Base-by-base conservation (phyloP, 2,797 vertebrate species). In the Neosilurus mollespiculum region DNA sequence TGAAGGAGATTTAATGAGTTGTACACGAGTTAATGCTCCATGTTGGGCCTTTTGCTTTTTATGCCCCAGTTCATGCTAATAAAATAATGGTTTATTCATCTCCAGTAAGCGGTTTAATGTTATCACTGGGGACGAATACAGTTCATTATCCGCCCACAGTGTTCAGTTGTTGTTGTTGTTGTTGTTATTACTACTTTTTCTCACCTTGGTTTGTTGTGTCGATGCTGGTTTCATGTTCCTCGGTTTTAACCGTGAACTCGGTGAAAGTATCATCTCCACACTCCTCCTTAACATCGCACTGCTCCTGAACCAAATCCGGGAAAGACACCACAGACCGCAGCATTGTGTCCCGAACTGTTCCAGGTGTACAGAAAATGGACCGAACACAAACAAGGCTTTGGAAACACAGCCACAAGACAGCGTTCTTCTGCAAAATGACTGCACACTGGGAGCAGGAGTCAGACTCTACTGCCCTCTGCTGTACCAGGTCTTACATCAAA, bases 391-490 rank as follows among this genome's bases (percentile, higher is more conserved):
- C 66, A 67, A 43, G 4, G 16, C 15, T 11, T 30, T 14, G n/a
- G 51, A 2, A 71, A 8, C n/a, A 78, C 24, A 4, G 20, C 1
- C 76, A 65, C 14, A 3, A 20, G 12, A 64, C 51, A 16, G 37
- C 30, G 53, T 83, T 78, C 81, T 78, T 83, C 81, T 83, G 37
- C 73, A 59, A 18, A 34, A 66, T 54, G 1, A 18, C 24, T 30
- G 71, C 16, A 30, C 10, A 30, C 6, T 56, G 14, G 5, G 1
- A 26, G 26, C 10, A 20, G 15, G 11, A n/a, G 12, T 11, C 1
- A 26, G 22, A 11, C 12, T 65, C 26, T 11, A 83, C 81, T 78
- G 81, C 81, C 81, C 81, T 24, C 81, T 83, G 56, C 51, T 65
- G 71, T n/a, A n/a, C n/a, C n/a, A n/a, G n/a, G n/a, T n/a, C n/a